These are phyloP conservation scores for Galagoides demidoff DNA, from an alignment of 2,797 vertebrate species.

Conservation along the genomic window DNA sequence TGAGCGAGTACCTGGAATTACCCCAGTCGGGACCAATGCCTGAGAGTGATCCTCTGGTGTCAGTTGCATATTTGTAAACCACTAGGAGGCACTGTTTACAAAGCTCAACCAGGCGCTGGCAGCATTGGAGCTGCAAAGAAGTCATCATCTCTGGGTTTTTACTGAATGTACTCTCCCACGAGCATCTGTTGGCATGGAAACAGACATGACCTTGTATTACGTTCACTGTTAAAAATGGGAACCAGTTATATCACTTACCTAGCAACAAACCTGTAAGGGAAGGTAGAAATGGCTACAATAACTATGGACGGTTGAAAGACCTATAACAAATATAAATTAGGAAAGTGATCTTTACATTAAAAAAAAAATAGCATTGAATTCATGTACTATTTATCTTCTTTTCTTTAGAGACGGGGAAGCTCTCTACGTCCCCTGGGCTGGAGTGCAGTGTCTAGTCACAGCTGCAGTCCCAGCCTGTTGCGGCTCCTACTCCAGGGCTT, in stretches of 20 bases:
- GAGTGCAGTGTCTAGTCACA: not conserved
- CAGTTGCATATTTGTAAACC: slow-evolving; percentile 96
- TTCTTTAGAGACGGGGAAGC: not conserved
- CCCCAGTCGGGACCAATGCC: slow-evolving; percentile 94
- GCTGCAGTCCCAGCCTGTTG: not conserved
- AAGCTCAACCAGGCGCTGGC: slow-evolving; percentile 96
- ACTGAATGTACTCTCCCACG: slow-evolving; percentile 96
- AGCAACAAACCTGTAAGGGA: slow-evolving; percentile 69
- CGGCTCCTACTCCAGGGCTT: not conserved
- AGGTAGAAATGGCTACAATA: slow-evolving; percentile 68
- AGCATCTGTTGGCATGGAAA: slow-evolving; percentile 89
- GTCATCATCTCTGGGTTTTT: slow-evolving; percentile 94
- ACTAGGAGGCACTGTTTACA: slow-evolving; percentile 97
- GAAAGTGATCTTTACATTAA: slow-evolving; percentile 76
- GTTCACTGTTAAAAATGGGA: slow-evolving; percentile 74
- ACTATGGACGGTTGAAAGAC: slow-evolving; percentile 61
- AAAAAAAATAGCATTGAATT: slow-evolving; percentile 63
- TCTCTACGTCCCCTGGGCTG: not conserved
- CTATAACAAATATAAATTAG: slow-evolving; percentile 69
- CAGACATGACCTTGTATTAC: slow-evolving; percentile 78
- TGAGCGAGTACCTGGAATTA: slow-evolving; percentile 92
- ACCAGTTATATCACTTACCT: slow-evolving; percentile 73
- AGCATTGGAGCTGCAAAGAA: slow-evolving; percentile 95
- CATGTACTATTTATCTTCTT: not conserved
- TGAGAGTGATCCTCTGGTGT: slow-evolving; percentile 92